Conservation (phyloP, 2,888 invertebrate species). For the Balanococcus diminutus region DNA sequence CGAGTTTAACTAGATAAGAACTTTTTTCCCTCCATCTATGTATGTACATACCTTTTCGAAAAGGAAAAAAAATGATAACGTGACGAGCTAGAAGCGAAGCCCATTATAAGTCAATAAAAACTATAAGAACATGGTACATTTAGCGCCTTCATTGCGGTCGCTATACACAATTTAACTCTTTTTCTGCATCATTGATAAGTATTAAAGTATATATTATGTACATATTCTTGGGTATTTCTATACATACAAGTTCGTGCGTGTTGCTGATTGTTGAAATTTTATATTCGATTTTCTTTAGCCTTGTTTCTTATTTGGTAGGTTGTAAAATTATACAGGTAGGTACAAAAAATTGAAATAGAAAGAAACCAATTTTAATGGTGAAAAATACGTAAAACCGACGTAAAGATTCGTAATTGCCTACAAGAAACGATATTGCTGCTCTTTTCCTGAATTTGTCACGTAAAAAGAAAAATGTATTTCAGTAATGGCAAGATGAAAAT, state of each 20-base stretch:
- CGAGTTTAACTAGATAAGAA: slow-evolving; percentile 19
- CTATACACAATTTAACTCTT: not conserved
- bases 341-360: not conserved
- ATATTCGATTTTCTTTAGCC: not conserved
- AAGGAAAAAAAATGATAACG: not conserved
- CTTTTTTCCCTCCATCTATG: not conserved
- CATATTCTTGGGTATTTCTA: too few species aligned
- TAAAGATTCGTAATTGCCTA: not conserved
- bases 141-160: not conserved
- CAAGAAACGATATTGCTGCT: not conserved
- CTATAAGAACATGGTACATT: not conserved
- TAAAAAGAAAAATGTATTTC: slow-evolving; percentile 14
- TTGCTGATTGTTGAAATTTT: not conserved
- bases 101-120: not conserved
- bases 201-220: too few species aligned
- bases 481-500: not conserved
- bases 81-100: not conserved
- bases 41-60: not conserved
- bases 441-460: slow-evolving; percentile 12
- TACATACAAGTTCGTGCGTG: too few species aligned
- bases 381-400: not conserved
- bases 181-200: not conserved
- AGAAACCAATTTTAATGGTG: not conserved
- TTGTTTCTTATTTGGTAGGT: too few species aligned
- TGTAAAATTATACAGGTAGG: not conserved